Evolutionary conservation across 1,140 invertebrate genomes (phyloP).

Genomic region (Holotrichia oblita): DNA sequence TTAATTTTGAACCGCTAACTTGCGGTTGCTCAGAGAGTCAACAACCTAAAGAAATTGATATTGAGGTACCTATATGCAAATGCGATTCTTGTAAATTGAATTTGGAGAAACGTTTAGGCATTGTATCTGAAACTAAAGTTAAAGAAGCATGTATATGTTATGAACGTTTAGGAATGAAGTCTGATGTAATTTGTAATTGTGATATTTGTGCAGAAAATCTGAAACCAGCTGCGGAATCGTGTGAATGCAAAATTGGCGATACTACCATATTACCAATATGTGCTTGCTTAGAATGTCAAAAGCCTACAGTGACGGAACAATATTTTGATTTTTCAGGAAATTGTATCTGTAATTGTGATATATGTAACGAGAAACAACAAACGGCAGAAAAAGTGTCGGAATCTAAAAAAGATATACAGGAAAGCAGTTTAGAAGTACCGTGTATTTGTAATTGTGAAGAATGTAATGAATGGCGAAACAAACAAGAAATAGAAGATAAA

Average conservation of each 20-base stretch:
- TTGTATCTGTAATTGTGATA: slow-evolving; percentile 12
- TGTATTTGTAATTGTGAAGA: not conserved
- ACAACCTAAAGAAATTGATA: not conserved
- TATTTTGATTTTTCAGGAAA: not conserved
- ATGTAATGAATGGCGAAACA: not conserved
- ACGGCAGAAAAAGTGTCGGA: not conserved
- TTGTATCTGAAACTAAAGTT: not conserved
- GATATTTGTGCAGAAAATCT: slow-evolving; percentile 3
- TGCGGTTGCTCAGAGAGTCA: not conserved
- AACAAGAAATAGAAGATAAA: not conserved
- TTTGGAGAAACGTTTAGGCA: not conserved
- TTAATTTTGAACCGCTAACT: not conserved
- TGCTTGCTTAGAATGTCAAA: not conserved
- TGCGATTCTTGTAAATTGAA: not conserved
- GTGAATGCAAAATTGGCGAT: not conserved
- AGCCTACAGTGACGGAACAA: not conserved
- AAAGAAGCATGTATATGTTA: not conserved
- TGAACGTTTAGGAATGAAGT: not conserved
- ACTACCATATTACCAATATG: not conserved
- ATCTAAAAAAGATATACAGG: not conserved
- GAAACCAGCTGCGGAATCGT: not conserved
- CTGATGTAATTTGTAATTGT: not conserved
- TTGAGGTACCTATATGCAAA: slow-evolving; percentile 4
- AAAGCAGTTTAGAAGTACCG: not conserved
- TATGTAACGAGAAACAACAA: not conserved